phyloP scores from a whole-genome alignment of 1,140 invertebrate species.

The Neuroterus valhalla region DNA sequence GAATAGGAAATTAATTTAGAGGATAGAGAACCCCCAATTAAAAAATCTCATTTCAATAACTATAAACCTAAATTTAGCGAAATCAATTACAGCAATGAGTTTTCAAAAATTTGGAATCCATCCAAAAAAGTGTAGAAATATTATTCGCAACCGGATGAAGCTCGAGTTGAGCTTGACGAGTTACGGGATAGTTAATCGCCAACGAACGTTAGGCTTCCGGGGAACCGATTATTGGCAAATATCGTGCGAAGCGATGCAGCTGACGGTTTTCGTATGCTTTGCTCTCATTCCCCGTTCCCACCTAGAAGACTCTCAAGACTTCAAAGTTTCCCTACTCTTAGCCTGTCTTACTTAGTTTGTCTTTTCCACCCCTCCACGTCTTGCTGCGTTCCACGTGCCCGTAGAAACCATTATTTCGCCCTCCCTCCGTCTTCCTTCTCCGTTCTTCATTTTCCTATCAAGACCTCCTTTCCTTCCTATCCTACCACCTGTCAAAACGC shows the following conservation, averaged over 20 bases:
- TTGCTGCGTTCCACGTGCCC: background rate
- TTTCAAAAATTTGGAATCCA: too few relatives aligned
- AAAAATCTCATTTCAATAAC: too few relatives aligned
- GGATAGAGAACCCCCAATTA: too few relatives aligned
- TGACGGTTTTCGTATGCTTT: slow-evolving; percentile 64
- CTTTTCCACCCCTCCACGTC: slow-evolving; percentile 2
- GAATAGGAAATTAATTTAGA: too few relatives aligned
- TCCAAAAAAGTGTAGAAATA: too few relatives aligned
- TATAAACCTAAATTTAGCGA: too few relatives aligned
- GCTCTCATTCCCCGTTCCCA: slow-evolving; percentile 46
- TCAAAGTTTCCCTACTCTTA: slow-evolving; percentile 34
- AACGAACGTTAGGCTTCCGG: slow-evolving; percentile 46
- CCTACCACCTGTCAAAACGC: slow-evolving; percentile 3
- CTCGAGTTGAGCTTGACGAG: background rate
- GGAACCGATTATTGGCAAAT: slow-evolving; percentile 67
- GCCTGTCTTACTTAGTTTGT: background rate
- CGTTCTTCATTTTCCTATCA: slow-evolving; percentile 17
- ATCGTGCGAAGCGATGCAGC: slow-evolving; percentile 68
- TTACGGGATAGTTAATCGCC: slow-evolving; percentile 53
- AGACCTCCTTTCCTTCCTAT: background rate
- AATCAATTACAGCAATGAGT: too few relatives aligned
- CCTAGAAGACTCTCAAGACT: slow-evolving; percentile 39
- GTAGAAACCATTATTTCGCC: background rate
- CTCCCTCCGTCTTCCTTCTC: background rate
- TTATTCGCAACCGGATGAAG: background rate